Conservation (phyloP, 2,113 vertebrate genomes). For the Hippocampus comes region DNA sequence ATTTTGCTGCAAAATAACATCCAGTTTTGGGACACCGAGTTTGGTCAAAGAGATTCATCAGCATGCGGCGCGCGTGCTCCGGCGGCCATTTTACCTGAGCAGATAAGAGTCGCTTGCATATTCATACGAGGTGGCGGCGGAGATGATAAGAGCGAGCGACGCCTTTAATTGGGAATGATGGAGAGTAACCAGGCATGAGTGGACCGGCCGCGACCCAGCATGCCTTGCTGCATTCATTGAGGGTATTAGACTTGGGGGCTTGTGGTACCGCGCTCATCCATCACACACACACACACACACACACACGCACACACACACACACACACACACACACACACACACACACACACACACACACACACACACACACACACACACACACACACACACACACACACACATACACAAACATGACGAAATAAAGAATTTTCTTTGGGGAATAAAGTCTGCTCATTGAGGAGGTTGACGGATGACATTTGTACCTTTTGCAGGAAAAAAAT, state of each 20-base stretch:
- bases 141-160: slow-evolving; percentile 65
- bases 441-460: no score
- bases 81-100: slow-evolving; percentile 50
- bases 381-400: no score
- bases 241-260: slow-evolving; percentile 62
- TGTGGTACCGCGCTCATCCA: not conserved
- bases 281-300: slow-evolving; percentile 7
- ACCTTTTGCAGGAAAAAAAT: no score
- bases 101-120: slow-evolving; percentile 68
- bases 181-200: slow-evolving; percentile 57
- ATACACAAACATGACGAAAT: no score
- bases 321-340: no score
- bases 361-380: no score
- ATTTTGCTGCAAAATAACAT: no score
- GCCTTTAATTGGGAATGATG: slow-evolving; percentile 75
- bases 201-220: slow-evolving; percentile 61
- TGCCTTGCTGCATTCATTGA: slow-evolving; percentile 72
- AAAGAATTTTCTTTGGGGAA: no score
- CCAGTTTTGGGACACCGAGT: no score
- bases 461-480: no score
- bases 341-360: no score
- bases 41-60: not conserved
- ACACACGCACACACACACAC: no score
- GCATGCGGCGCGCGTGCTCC: not conserved
- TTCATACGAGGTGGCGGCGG: slow-evolving; percentile 56